Evolutionary conservation across 2,888 invertebrate species (phyloP).

Genomic region (Chrysodeixis includens): DNA sequence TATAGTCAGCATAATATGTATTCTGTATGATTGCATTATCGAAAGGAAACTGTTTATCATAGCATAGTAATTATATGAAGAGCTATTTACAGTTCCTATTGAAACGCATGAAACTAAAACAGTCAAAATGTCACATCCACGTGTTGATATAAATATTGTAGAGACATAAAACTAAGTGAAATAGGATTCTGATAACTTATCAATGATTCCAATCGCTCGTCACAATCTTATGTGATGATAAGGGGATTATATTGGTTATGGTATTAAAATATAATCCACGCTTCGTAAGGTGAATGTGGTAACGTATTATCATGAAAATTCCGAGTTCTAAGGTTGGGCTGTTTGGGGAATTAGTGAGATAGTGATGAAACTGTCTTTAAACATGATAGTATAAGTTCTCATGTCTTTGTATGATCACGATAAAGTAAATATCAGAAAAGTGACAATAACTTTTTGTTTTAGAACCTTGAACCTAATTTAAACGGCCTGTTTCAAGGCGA

Average conservation of each 20-base stretch:
- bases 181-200: not conserved
- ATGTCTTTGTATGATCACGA: too few relatives aligned
- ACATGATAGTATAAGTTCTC: too few relatives aligned
- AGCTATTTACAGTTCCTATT: too few relatives aligned
- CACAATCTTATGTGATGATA: constrained; percentile 1
- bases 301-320: not conserved
- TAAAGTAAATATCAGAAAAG: too few relatives aligned
- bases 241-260: not conserved
- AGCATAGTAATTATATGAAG: too few relatives aligned
- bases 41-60: not conserved
- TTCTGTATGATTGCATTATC: not conserved
- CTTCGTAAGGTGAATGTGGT: too few relatives aligned
- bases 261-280: not conserved
- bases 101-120: not conserved
- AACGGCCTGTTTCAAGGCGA: too few relatives aligned
- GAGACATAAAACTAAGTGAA: not conserved
- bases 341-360: not conserved
- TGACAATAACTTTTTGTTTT: too few relatives aligned
- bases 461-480: too few relatives aligned
- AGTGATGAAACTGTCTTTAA: too few relatives aligned
- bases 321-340: not conserved
- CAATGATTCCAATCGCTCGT: not conserved
- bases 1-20: too few relatives aligned
- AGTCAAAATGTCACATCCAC: not conserved
- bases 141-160: not conserved